phyloP scores from a whole-genome alignment of 2,113 vertebrate species.

The Cacatua alba region DNA sequence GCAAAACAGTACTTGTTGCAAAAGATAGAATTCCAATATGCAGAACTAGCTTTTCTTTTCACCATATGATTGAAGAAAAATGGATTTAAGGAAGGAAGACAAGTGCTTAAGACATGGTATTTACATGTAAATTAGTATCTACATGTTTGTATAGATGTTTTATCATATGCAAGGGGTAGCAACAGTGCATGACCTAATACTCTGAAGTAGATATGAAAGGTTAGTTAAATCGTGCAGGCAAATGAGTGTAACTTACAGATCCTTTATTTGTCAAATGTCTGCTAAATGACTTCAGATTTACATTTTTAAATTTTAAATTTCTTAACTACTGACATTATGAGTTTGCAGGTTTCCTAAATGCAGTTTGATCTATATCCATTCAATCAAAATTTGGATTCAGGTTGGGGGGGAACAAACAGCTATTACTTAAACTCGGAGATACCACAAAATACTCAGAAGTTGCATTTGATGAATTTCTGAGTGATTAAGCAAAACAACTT shows the following conservation, averaged over 20 bases:
- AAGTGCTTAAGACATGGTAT: not conserved
- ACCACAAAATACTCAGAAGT: not conserved
- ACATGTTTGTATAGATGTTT: not conserved
- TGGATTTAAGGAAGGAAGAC: not conserved
- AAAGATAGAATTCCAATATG: rapidly evolving
- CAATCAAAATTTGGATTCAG: not conserved
- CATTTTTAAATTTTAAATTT: not conserved
- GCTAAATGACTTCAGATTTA: not conserved
- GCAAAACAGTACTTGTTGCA: not conserved
- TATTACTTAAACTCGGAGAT: not conserved
- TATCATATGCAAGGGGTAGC: not conserved
- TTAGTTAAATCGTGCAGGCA: not conserved
- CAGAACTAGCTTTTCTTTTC: not conserved
- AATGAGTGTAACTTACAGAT: not conserved
- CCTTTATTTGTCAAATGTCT: not conserved
- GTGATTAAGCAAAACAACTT: not conserved
- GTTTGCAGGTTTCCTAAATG: not conserved
- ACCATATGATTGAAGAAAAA: not conserved
- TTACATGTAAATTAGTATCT: not conserved
- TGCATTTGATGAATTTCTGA: not conserved
- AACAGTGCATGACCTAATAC: not conserved
- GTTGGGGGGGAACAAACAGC: not conserved
- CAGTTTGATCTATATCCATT: not conserved
- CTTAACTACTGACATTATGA: not conserved
- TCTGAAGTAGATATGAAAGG: not conserved